phyloP scores from a whole-genome alignment of 1,140 invertebrate species.

The Hydropsyche tenuis region DNA sequence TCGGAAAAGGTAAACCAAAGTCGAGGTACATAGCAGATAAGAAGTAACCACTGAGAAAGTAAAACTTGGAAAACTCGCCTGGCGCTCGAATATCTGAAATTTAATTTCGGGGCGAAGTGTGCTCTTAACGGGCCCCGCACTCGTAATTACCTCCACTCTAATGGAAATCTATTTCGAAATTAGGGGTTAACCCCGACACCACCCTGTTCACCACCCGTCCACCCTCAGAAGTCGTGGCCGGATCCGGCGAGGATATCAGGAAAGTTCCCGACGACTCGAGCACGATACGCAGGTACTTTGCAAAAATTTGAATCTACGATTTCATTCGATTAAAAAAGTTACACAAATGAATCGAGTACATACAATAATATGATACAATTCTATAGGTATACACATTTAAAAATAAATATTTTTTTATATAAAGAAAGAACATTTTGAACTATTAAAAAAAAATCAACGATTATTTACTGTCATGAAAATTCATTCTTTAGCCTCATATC shows the following conservation, averaged over 20 bases:
- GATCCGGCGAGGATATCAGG: background rate
- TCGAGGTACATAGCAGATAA: conserved; percentile 21
- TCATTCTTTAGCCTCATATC: background rate
- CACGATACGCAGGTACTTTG: conserved; percentile 20
- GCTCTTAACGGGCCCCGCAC: conserved; percentile 32
- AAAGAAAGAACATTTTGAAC: too few species aligned
- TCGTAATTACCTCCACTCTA: conserved; percentile 37
- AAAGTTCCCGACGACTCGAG: conserved; percentile 5
- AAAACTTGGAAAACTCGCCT: conserved; percentile 28
- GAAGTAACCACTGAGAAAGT: conserved; percentile 25
- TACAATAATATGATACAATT: too few species aligned
- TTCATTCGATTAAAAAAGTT: too few species aligned
- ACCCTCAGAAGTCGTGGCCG: background rate
- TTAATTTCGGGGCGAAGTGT: conserved; percentile 43
- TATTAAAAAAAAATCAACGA: background rate
- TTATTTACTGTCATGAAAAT: background rate
- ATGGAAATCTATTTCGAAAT: conserved; percentile 35
- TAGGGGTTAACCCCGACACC: background rate
- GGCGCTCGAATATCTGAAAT: conserved; percentile 39
- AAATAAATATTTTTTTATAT: too few species aligned
- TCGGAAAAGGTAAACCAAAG: conserved; percentile 23
- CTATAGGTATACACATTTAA: too few species aligned
- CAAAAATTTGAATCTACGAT: too few species aligned
- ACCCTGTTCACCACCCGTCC: background rate
- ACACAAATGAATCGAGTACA: too few species aligned